Conservation (phyloP, 2,888 invertebrate species). For the Palloptera scutellata region DNA sequence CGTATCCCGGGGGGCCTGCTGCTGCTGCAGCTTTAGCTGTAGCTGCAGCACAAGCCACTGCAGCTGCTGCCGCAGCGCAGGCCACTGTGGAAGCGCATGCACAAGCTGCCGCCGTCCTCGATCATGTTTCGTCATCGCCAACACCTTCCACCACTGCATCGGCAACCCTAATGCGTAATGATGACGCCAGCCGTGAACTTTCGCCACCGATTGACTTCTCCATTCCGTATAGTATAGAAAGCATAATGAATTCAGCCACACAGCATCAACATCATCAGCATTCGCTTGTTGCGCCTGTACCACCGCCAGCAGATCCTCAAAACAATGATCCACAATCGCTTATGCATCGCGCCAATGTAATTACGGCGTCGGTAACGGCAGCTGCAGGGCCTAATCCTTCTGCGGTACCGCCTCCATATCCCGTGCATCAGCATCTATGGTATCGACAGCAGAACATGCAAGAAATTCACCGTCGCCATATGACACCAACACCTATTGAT, state of each 20-base stretch:
- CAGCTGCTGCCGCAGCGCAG: constrained; percentile 47
- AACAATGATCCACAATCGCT: not conserved
- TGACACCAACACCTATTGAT: constrained; percentile 63
- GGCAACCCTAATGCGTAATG: not conserved
- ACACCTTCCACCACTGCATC: not conserved
- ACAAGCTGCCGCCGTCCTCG: constrained; percentile 46
- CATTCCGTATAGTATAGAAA: no score
- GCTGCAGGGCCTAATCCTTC: constrained; percentile 33
- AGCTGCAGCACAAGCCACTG: constrained; percentile 23
- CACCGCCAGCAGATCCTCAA: not conserved
- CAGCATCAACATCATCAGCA: constrained; percentile 35
- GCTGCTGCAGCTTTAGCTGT: not conserved
- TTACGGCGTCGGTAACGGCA: constrained; percentile 9
- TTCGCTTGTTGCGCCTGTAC: constrained; percentile 15
- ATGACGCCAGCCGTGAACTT: not conserved
- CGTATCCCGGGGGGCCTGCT: not conserved
- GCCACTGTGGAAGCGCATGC: constrained; percentile 47
- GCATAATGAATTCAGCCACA: no score
- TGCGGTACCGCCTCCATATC: constrained; percentile 70
- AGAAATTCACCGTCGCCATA: constrained; percentile 68
- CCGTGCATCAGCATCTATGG: constrained; percentile 79
- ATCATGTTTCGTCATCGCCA: constrained; percentile 33
- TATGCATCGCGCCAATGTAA: not conserved
- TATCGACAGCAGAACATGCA: constrained; percentile 75
- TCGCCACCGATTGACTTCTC: no score